These are phyloP conservation scores for Taphrorychus bicolor DNA, from an alignment of 2,888 invertebrate genomes.

Conservation along the genomic window DNA sequence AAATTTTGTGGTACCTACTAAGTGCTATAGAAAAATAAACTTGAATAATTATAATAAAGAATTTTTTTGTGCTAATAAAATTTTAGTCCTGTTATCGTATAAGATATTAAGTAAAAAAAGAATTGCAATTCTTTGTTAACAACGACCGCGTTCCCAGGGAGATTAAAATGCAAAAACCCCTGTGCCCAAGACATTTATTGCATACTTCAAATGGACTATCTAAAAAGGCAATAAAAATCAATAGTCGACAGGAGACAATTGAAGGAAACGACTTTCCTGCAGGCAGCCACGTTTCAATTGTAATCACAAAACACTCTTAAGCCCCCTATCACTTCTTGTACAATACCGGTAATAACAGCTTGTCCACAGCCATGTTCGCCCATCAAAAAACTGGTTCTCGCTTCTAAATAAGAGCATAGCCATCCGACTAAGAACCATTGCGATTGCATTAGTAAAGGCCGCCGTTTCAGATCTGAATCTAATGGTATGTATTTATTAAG, in stretches of 20 bases:
- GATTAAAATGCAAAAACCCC: too few relatives aligned
- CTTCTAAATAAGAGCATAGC: conserved; percentile 29
- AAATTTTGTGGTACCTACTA: too few relatives aligned
- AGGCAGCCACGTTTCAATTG: background rate
- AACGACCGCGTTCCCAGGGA: too few relatives aligned
- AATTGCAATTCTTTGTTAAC: too few relatives aligned
- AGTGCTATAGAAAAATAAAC: too few relatives aligned
- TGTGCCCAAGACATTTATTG: too few relatives aligned
- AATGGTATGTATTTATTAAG: conserved; percentile 40
- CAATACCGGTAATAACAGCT: conserved; percentile 53
- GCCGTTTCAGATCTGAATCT: conserved; percentile 36
- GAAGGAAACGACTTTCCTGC: background rate
- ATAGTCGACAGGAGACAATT: background rate
- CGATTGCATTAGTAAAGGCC: conserved; percentile 29
- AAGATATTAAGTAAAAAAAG: too few relatives aligned
- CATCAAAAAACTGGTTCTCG: conserved; percentile 54
- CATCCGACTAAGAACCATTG: conserved; percentile 39
- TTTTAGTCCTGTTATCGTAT: too few relatives aligned
- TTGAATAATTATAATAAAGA: too few relatives aligned
- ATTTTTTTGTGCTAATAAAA: too few relatives aligned
- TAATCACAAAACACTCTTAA: background rate
- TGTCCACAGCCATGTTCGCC: conserved; percentile 52
- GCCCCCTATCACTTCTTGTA: conserved; percentile 44
- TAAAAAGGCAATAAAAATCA: background rate
- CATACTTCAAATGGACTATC: background rate